Conservation (phyloP, 2,797 vertebrate genomes). For the Aulostomus chinensis region DNA sequence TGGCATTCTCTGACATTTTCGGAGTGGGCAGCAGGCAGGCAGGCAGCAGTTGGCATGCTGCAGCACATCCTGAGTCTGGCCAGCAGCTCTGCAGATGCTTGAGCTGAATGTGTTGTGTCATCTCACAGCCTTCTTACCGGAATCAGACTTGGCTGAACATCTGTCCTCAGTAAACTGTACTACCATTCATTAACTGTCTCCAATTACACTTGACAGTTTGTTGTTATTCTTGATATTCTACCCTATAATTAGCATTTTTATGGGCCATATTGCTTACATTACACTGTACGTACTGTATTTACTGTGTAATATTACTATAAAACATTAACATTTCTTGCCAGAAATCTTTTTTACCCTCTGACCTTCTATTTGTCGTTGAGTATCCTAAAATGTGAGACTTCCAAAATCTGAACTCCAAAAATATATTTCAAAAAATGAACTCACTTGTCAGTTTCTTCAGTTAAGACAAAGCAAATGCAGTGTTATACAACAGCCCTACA, state of each 20-base stretch:
- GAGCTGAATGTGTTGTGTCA: slow-evolving; percentile 63
- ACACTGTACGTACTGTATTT: too few species aligned
- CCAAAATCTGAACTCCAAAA: too few species aligned
- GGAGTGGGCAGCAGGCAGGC: slow-evolving; percentile 33
- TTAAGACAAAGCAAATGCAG: too few species aligned
- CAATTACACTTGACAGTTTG: slow-evolving; percentile 14
- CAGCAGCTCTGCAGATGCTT: slow-evolving; percentile 58
- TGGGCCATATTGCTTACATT: background rate
- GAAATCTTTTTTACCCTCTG: too few species aligned
- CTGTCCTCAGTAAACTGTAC: slow-evolving; percentile 33
- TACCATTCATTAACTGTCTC: slow-evolving; percentile 1
- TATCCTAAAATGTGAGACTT: too few species aligned
- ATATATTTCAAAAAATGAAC: too few species aligned
- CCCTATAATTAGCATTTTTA: slow-evolving; percentile 8
- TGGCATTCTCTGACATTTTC: slow-evolving; percentile 32
- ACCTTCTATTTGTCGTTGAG: too few species aligned
- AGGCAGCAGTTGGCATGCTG: slow-evolving; percentile 54
- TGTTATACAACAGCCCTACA: too few species aligned
- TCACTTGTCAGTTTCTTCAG: too few species aligned
- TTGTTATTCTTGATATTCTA: slow-evolving; percentile 8
- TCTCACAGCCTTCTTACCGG: slow-evolving; percentile 55
- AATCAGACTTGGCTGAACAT: slow-evolving; percentile 60
- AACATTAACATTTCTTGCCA: too few species aligned
- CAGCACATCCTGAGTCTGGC: slow-evolving; percentile 50
- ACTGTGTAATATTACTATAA: too few species aligned